These are phyloP conservation scores for Bradypus variegatus DNA, from an alignment of 2,797 vertebrate genomes.

Conservation along the genomic window DNA sequence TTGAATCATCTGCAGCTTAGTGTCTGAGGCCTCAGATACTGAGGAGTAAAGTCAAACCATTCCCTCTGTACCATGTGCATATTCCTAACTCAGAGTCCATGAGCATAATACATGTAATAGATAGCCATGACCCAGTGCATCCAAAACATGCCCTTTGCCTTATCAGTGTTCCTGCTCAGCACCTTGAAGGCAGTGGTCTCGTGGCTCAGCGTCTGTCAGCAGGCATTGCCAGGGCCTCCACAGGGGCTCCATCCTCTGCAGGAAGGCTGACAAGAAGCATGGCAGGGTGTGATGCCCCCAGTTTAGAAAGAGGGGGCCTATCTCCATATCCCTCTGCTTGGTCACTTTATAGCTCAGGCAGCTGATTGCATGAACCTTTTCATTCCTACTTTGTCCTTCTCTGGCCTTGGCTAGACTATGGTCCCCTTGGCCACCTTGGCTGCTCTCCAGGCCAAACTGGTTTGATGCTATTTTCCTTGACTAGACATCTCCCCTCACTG, in stretches of 20 bases:
- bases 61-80: not conserved
- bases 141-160: not conserved
- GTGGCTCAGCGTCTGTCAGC: not conserved
- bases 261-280: slow-evolving; percentile 25
- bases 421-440: slow-evolving; percentile 79
- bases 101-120: not conserved
- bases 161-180: not conserved
- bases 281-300: slow-evolving; percentile 84
- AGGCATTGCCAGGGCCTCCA: no score
- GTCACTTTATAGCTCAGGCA: slow-evolving; percentile 89
- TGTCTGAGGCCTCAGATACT: not conserved
- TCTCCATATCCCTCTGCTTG: slow-evolving; percentile 86
- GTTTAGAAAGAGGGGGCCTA: slow-evolving; percentile 86
- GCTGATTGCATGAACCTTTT: slow-evolving; percentile 90
- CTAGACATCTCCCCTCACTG: slow-evolving; percentile 87
- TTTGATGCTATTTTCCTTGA: slow-evolving; percentile 90
- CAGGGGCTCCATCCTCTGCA: not conserved
- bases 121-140: no score
- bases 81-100: not conserved
- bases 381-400: slow-evolving; percentile 89
- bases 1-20: not conserved
- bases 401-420: slow-evolving; percentile 85
- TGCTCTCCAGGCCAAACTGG: slow-evolving; percentile 85
- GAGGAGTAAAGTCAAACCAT: not conserved
- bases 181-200: not conserved